phyloP scores from a whole-genome alignment of 2,888 invertebrate genomes.

The Gymnoscelis rufifasciata region DNA sequence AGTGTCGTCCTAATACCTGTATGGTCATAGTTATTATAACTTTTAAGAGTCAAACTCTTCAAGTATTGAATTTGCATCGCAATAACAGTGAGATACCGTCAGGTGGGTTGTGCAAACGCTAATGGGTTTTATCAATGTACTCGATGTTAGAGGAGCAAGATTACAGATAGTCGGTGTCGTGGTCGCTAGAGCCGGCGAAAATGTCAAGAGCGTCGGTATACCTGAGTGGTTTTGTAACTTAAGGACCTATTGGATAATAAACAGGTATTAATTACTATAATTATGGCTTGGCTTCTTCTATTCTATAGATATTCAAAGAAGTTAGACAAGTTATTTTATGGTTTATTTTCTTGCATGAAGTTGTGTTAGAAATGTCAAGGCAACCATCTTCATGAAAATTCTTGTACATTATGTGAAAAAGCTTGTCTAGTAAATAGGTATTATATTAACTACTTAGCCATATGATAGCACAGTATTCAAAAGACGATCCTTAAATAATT shows the following conservation, averaged over 20 bases:
- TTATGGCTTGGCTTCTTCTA: conserved; percentile 12
- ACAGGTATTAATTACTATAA: conserved; percentile 19
- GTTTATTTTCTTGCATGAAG: background rate
- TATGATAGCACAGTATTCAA: too few relatives aligned
- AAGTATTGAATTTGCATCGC: conserved; percentile 22
- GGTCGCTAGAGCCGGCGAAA: conserved; percentile 31
- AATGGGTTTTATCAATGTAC: conserved; percentile 27
- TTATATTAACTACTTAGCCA: too few relatives aligned
- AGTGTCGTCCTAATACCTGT: conserved; percentile 13
- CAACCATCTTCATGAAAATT: background rate
- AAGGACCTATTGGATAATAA: conserved; percentile 30
- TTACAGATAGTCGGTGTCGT: conserved; percentile 28
- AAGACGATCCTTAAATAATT: too few relatives aligned
- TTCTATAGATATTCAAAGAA: conserved; percentile 5
- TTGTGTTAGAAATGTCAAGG: conserved; percentile 7
- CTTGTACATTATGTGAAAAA: background rate
- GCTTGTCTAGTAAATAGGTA: too few relatives aligned
- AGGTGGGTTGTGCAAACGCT: conserved; percentile 22
- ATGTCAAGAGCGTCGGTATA: conserved; percentile 46
- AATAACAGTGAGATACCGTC: conserved; percentile 25
- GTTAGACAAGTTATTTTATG: background rate
- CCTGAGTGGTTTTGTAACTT: conserved; percentile 33
- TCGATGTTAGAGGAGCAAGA: conserved; percentile 28
- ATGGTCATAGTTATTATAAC: conserved; percentile 15
- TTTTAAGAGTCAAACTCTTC: background rate